A percentile compares a stretch with the other conserved stretches of the same genome.
These are phyloP conservation scores for Channa argus DNA, from an alignment of 2,113 vertebrate genomes.

Conservation along the genomic window DNA sequence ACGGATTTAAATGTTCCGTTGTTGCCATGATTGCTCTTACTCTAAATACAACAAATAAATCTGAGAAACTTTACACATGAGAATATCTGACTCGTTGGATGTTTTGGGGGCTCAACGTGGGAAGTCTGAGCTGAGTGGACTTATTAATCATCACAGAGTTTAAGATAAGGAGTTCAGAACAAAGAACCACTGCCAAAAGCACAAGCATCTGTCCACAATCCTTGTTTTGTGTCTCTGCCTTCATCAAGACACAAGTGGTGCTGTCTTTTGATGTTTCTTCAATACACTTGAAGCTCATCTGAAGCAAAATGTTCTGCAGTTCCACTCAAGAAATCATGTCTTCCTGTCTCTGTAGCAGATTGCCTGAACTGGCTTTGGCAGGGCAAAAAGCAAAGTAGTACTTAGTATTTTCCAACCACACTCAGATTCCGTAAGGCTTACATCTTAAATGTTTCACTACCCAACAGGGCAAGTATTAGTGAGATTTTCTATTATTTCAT, in stretches of 20 bases:
- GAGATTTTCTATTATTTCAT: slow-evolving; percentile 52
- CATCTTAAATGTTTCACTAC: slow-evolving; percentile 43
- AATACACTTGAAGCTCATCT: slow-evolving; percentile 38
- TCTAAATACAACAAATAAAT: no score
- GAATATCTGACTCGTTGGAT: slow-evolving; percentile 32
- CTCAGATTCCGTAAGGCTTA: slow-evolving; percentile 23
- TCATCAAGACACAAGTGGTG: slow-evolving; percentile 49
- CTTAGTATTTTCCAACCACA: slow-evolving; percentile 18
- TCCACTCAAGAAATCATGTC: slow-evolving; percentile 14
- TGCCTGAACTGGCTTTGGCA: slow-evolving; percentile 16
- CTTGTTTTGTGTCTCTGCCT: slow-evolving; percentile 58
- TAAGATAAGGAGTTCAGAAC: slow-evolving; percentile 39
- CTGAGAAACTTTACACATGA: background rate
- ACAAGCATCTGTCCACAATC: slow-evolving; percentile 37
- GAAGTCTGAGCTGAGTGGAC: slow-evolving; percentile 36
- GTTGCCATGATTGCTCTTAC: no score
- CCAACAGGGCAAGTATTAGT: slow-evolving; percentile 10
- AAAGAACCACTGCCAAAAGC: slow-evolving; percentile 35
- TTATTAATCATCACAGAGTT: slow-evolving; percentile 62
- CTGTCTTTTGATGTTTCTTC: slow-evolving; percentile 55
- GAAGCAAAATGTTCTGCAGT: slow-evolving; percentile 38
- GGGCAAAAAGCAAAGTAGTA: slow-evolving; percentile 8
- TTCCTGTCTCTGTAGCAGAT: slow-evolving; percentile 8
- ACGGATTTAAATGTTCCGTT: no score
- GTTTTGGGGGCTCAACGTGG: slow-evolving; percentile 45